Evolutionary conservation across 2,113 vertebrate genomes (phyloP), one percentile per base, ranked within the genome.

Genomic region (Uropsilus gracilis): DNA sequence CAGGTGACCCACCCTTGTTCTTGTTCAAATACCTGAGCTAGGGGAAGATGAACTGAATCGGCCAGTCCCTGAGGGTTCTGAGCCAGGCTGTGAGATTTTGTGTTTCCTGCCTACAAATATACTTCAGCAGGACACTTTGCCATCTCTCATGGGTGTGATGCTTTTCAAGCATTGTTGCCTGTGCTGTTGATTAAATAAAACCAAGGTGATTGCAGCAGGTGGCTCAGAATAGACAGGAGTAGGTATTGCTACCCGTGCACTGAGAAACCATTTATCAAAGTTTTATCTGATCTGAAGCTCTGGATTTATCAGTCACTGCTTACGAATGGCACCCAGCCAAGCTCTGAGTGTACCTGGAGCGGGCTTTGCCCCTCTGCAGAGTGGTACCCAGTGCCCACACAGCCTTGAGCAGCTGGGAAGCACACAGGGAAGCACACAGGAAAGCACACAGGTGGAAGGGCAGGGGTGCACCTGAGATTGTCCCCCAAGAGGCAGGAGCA

Each of bases 231-330:
- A 98, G 98, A 97, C 98, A 98, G 97, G 95, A 95, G 98, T 95
- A 96, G 91, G 97, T 97, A 89, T 98, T 98, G 98, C 98, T 98
- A 98, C 97, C 97, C 89, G 98, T 94, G 96, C 93, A 66, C 97
- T 96, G 92, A 97, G 95, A 97, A 99, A 98, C 97, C 98, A 99
- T 99, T 99, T 98, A 99, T 99, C 99, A 99, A 99, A 98, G 99
- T 99, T 99, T 99, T 99, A 99, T 99, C 99, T 99, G 99, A 99
- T 99, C 98, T 98, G 98, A 99, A 98, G 98, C 99, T 99, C 99
- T 98, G 98, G 98, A 98, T 99, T 99, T 99, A 99, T 99, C 99
- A 99, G 99, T 99, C 99, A 99, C 98, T 66, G 96, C 96, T 98
- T 98, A 99, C 98, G 98, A 99, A 98, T 98, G 98, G 98, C 98